Evolutionary conservation across 2,888 invertebrate species (phyloP), one percentile per base, ranked within the genome.

Genomic region (Trichogramma evanescens): DNA sequence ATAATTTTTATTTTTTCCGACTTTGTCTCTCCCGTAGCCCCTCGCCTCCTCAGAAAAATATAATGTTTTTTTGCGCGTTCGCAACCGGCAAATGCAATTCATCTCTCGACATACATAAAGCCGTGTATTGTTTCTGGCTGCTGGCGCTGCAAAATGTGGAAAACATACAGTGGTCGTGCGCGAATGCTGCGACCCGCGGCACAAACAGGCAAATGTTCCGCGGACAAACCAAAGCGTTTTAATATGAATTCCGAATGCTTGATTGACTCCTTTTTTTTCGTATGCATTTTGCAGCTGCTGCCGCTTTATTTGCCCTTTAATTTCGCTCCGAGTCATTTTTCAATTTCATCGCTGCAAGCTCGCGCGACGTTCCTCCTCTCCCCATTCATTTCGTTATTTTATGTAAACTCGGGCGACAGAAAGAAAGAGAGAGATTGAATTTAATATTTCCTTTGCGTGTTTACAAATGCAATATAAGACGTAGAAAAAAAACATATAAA

Each of bases 401-500:
- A 9, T 6, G n/a, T 45, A 45, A 45, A n/a, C 9, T 10, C 10
- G 13, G 26, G 43, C 42, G n/a, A 45, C 5, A 49, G 44, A 5
- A 6, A 41, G 13, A 41, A 26, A 46, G 42, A 42, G 8, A 53
- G 9, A 9, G 43, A 59, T 56, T 56, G 52, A 43, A 55, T 59
- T 55, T 59, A 38, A 55, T 59, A 52, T 59, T 26, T 26, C 26
- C 26, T 26, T 26, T 26, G 26, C 26, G 26, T 26, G 26, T 26
- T 26, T 26, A 26, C 26, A 26, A 26, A 26, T 2, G 1, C 26
- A 26, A 26, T 26, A 26, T 26, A 26, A 26, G 26, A 26, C 26
- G 26, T 26, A 26, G 26, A 26, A 26, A 26, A 26, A 2, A 26
- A 26, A 26, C 26, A 26, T 26, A 26, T 26, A 26, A 26, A 26